These are phyloP conservation scores for Colletes collaris DNA, from an alignment of 2,888 invertebrate species.

Conservation along the genomic window DNA sequence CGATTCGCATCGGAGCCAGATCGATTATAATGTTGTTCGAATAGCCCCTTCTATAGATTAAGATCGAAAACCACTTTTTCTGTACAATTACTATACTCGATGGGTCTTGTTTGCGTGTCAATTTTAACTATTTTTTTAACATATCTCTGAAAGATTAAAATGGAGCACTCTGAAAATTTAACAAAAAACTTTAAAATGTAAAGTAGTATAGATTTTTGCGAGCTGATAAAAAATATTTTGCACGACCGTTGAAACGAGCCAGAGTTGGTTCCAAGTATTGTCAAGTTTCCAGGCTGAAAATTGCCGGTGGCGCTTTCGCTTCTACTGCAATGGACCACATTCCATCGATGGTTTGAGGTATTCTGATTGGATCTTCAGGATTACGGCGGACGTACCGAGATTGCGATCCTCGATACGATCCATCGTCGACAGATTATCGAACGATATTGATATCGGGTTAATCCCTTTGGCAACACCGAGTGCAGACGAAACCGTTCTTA, in stretches of 20 bases:
- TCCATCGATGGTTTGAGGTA: constrained; percentile 40
- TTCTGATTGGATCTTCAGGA: constrained; percentile 52
- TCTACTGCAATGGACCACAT: constrained; percentile 47
- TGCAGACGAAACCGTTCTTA: constrained; percentile 1
- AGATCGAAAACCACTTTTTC: no score
- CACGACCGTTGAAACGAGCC: constrained; percentile 1
- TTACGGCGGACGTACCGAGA: constrained; percentile 51
- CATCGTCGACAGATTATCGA: constrained; percentile 35
- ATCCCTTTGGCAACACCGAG: constrained; percentile 15
- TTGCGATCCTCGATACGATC: constrained; percentile 49
- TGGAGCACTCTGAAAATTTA: no score
- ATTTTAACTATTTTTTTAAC: no score
- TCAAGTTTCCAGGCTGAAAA: constrained; percentile 36
- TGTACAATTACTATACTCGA: no score
- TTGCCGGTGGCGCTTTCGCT: constrained; percentile 32
- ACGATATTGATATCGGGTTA: constrained; percentile 29
- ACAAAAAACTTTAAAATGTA: no score
- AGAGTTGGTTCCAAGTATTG: constrained; percentile 4
- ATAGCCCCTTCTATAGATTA: no score
- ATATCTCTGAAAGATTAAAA: no score
- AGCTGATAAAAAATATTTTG: neutral
- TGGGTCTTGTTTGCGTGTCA: no score
- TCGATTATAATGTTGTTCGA: no score
- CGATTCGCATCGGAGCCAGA: no score
- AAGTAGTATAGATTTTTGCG: no score